These are phyloP conservation scores for Rhinophrynus dorsalis DNA, from an alignment of 2,797 vertebrate genomes.

Conservation along the genomic window DNA sequence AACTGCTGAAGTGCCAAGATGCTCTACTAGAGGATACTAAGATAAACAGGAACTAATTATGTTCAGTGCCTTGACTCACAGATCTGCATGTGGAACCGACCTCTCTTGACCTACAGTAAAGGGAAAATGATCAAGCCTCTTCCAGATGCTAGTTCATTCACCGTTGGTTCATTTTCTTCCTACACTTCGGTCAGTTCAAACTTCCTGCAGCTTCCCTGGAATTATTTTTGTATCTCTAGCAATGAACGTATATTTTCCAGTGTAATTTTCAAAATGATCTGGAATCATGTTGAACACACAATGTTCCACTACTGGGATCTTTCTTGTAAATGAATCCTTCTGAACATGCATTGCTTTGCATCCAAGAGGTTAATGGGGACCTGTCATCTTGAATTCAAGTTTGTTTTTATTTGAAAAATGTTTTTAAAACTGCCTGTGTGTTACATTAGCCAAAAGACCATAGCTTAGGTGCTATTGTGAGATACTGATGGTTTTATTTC, in stretches of 20 bases:
- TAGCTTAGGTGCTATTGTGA: no score
- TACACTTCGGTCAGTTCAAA: not conserved
- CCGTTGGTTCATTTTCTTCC: constrained; percentile 21
- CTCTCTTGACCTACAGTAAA: constrained; percentile 38
- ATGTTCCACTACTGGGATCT: no score
- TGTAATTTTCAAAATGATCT: not conserved
- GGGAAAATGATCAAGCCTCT: constrained; percentile 8
- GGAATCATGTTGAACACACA: not conserved
- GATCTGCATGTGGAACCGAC: constrained; percentile 36
- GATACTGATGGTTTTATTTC: no score
- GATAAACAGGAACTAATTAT: constrained; percentile 9
- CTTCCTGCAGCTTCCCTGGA: constrained; percentile 13
- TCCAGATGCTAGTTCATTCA: constrained; percentile 28
- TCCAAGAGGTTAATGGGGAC: no score
- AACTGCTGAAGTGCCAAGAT: not conserved
- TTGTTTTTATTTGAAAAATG: no score
- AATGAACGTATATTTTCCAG: not conserved
- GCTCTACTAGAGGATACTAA: accelerated
- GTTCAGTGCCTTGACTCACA: not conserved
- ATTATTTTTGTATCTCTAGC: not conserved
- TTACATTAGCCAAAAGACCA: no score
- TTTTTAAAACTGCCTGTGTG: no score
- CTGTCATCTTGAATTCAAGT: no score
- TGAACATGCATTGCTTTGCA: no score
- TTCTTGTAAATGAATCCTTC: no score